Conservation (phyloP, 1,140 invertebrate genomes). For the Amyelois transitella region DNA sequence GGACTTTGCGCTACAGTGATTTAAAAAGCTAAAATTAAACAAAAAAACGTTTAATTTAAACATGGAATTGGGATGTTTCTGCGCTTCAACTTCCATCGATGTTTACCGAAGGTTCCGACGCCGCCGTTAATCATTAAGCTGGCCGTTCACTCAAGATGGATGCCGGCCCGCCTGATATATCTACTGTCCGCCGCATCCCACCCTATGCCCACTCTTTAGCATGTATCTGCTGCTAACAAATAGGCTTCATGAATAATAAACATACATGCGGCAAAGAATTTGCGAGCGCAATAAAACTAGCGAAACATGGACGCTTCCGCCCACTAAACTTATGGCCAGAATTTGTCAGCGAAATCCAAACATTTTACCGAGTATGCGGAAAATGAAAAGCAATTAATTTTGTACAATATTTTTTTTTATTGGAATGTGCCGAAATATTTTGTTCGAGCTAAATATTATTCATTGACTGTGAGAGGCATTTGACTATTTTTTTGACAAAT, state of each 20-base stretch:
- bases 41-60: slow-evolving; percentile 7
- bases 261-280: slow-evolving; percentile 4
- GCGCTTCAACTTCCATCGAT: slow-evolving; percentile 35
- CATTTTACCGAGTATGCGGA: background rate
- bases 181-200: slow-evolving; percentile 46
- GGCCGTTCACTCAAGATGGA: slow-evolving; percentile 62
- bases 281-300: background rate
- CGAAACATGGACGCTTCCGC: background rate
- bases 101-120: slow-evolving; percentile 43
- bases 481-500: too few relatives aligned
- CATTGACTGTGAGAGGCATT: too few relatives aligned
- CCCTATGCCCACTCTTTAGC: slow-evolving; percentile 34
- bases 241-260: slow-evolving; percentile 31
- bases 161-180: slow-evolving; percentile 63
- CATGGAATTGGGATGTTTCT: slow-evolving; percentile 46
- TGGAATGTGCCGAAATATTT: background rate
- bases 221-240: slow-evolving; percentile 42
- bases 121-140: slow-evolving; percentile 68
- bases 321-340: background rate
- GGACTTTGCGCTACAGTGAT: too few relatives aligned
- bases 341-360: background rate
- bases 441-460: background rate
- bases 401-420: background rate
- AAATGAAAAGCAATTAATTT: background rate
- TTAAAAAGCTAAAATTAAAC: too few relatives aligned